Percentiles rank a stretch among this genome's conserved stretches.
Evolutionary conservation across 1,140 invertebrate species (phyloP).

Genomic region (Solenopsis fugax): DNA sequence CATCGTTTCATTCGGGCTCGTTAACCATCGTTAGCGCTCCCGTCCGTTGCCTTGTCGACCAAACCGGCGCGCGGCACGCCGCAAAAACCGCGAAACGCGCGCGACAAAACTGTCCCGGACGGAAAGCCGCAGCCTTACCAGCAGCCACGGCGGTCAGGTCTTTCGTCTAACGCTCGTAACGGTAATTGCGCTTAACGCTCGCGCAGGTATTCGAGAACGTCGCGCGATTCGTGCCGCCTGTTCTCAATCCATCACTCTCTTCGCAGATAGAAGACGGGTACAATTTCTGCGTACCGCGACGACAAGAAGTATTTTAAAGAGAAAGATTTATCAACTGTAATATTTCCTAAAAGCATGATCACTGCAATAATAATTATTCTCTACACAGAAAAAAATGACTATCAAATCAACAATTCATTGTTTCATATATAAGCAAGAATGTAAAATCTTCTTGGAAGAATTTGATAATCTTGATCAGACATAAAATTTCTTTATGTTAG

Average conservation of each 20-base stretch:
- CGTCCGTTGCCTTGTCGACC: slow-evolving; percentile 61
- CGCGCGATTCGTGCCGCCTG: not conserved
- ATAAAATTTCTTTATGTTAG: too few species aligned
- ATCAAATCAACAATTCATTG: too few species aligned
- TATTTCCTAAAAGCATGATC: not conserved
- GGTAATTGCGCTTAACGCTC: slow-evolving; percentile 38
- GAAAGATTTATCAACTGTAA: not conserved
- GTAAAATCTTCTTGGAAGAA: too few species aligned
- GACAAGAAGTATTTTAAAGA: not conserved
- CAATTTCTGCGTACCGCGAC: not conserved
- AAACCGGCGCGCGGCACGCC: slow-evolving; percentile 64
- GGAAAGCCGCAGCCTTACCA: slow-evolving; percentile 41
- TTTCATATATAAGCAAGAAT: too few species aligned
- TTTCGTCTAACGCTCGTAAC: slow-evolving; percentile 34
- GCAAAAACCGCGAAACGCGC: slow-evolving; percentile 66
- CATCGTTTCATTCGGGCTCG: slow-evolving; percentile 72
- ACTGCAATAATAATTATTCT: too few species aligned
- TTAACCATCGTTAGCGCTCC: slow-evolving; percentile 71
- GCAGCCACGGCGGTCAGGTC: not conserved
- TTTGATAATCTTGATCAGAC: too few species aligned
- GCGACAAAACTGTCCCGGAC: slow-evolving; percentile 60
- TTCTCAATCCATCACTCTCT: not conserved
- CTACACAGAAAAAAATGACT: too few species aligned
- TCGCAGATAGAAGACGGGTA: not conserved
- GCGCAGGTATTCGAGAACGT: slow-evolving; percentile 8